A percentile compares a stretch with the other conserved stretches of the same genome.
Conservation (phyloP, 1,140 invertebrate genomes). For the Cydia strobilella region DNA sequence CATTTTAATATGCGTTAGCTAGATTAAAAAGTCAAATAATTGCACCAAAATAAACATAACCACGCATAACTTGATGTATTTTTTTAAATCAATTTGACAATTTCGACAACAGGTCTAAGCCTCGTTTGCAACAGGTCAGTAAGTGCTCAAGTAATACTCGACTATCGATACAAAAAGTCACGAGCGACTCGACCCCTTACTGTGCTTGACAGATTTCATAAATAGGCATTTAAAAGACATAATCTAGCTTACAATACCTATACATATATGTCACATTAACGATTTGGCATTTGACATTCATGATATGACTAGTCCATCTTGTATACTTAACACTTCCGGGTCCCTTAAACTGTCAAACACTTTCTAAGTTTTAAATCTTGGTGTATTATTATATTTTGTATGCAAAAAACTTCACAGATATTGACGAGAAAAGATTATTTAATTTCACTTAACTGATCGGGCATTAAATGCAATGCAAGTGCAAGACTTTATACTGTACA, state of each 20-base stretch:
- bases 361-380: background rate
- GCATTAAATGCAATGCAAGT: no score
- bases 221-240: constrained; percentile 25
- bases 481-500: no score
- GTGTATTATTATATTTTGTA: background rate
- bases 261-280: constrained; percentile 45
- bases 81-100: constrained; percentile 42
- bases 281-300: constrained; percentile 52
- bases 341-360: constrained; percentile 9
- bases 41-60: background rate
- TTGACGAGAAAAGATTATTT: background rate
- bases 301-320: constrained; percentile 42
- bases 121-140: constrained; percentile 12
- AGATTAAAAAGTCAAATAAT: background rate
- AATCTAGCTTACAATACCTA: constrained; percentile 35
- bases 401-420: background rate
- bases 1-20: background rate
- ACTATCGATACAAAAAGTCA: background rate
- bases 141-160: background rate
- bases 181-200: background rate
- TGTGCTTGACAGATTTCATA: background rate
- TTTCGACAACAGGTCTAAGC: constrained; percentile 10
- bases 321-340: constrained; percentile 9
- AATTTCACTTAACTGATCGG: no score
- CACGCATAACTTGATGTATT: background rate